Percentiles rank a stretch among this genome's conserved stretches.
Conservation (phyloP, 2,888 invertebrate genomes). For the Erebia epiphron region DNA sequence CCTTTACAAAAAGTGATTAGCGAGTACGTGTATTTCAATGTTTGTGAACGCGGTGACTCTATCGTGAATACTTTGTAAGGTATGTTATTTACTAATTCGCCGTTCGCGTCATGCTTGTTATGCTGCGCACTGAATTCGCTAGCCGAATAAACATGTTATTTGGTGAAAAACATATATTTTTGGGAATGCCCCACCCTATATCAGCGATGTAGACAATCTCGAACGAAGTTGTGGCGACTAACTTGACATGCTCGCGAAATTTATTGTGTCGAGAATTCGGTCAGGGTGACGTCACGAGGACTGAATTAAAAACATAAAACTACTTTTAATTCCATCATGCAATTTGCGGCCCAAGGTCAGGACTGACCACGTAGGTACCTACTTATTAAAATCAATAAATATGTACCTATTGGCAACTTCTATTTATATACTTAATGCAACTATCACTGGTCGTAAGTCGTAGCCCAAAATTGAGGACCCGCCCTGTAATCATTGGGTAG, state of each 20-base stretch:
- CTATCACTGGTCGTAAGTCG: conserved; percentile 53
- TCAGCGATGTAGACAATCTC: not conserved
- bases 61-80: conserved; percentile 56
- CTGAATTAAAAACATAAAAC: conserved; percentile 78
- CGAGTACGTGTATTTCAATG: conserved; percentile 41
- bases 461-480: conserved; percentile 60
- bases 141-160: conserved; percentile 44
- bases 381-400: conserved; percentile 62
- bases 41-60: conserved; percentile 45
- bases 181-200: conserved; percentile 8
- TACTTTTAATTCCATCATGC: conserved; percentile 69
- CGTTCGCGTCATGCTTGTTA: conserved; percentile 63
- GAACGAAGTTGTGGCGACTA: conserved; percentile 32
- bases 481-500: conserved; percentile 53
- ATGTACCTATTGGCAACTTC: conserved; percentile 63
- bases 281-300: conserved; percentile 75
- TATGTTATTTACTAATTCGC: conserved; percentile 68
- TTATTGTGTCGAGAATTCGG: conserved; percentile 63
- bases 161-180: conserved; percentile 8
- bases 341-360: conserved; percentile 74
- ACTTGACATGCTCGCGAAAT: conserved; percentile 50
- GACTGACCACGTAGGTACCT: conserved; percentile 53
- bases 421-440: conserved; percentile 63
- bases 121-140: conserved; percentile 60
- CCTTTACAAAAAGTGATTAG: conserved; percentile 45